Percentiles rank a stretch among this genome's conserved stretches.
These are phyloP conservation scores for Pholis gunnellus DNA, from an alignment of 2,113 vertebrate genomes.

Conservation along the genomic window DNA sequence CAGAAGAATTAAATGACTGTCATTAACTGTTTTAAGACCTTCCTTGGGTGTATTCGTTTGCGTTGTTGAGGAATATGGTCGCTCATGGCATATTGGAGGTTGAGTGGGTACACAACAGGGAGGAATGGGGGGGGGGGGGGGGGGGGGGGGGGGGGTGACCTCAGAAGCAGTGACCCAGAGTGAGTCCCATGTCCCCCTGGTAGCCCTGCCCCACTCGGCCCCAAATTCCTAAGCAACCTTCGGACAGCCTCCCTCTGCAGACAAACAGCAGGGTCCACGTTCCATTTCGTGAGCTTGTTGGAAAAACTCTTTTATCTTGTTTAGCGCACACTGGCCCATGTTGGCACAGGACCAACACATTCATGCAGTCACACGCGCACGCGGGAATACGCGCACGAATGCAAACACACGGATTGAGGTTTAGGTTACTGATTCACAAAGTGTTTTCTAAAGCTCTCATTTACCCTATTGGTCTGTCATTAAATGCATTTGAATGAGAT, in stretches of 20 bases:
- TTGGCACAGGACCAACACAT: slow-evolving; percentile 55
- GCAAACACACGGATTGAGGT: slow-evolving; percentile 44
- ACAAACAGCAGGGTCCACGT: slow-evolving; percentile 67
- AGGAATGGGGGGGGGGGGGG: neutral
- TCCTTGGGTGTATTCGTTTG: slow-evolving; percentile 7
- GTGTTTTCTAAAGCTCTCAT: slow-evolving; percentile 60
- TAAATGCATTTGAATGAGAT: slow-evolving; percentile 66
- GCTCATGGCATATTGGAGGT: slow-evolving; percentile 69
- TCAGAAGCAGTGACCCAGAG: slow-evolving; percentile 81
- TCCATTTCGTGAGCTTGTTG: slow-evolving; percentile 50
- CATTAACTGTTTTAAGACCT: neutral
- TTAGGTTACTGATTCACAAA: slow-evolving; percentile 68
- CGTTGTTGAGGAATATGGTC: slow-evolving; percentile 50
- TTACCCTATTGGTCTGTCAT: slow-evolving; percentile 67
- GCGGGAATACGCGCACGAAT: neutral
- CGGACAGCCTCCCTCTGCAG: slow-evolving; percentile 55
- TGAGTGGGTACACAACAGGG: slow-evolving; percentile 60
- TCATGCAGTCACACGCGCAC: slow-evolving; percentile 29
- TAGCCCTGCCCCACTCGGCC: slow-evolving; percentile 60
- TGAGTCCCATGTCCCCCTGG: slow-evolving; percentile 68
- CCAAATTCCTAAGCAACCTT: slow-evolving; percentile 73
- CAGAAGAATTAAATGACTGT: neutral
- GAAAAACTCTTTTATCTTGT: slow-evolving; percentile 59
- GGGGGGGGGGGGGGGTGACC: slow-evolving; percentile 50
- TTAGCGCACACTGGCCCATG: slow-evolving; percentile 33